Evolutionary conservation across 2,113 vertebrate genomes (phyloP), one percentile per base, ranked within the genome.

Genomic region (Leptocoma aspasia): DNA sequence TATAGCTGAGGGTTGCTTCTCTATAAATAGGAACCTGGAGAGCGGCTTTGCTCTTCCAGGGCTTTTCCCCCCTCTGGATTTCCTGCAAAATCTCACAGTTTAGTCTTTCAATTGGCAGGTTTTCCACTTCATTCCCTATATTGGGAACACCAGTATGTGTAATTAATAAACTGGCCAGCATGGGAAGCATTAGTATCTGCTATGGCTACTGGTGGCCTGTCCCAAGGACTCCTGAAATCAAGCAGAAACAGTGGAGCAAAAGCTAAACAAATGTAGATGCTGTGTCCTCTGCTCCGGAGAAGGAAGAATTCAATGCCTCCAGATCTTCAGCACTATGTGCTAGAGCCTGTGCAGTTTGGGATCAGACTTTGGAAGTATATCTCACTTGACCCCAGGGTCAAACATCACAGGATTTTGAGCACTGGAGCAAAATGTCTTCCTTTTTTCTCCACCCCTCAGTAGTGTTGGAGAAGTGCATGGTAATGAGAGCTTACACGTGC

Each of bases 31-130:
- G 37, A 84, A 64, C 21, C 39, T 3, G 1, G 53, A 82, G 63
- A 82, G 26, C 2, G 8, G 19, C 10, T 89, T 87, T 92, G 37
- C 33, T 86, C 30, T 83, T 86, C 69, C 44, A 49, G 20, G 10
- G 65, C 7, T 81, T 88, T 33, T 2, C 1, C 2, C 1, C 2
- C 7, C 4, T 0, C n/a, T n/a, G 5, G 19, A 53, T 54, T 63
- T 73, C 64, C 64, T 44, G 30, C 11, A 52, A 80, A 90, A 59
- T 44, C 8, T 10, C 27, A 50, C 27, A 11, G 13, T 73, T 90
- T 30, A 53, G 39, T 72, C 20, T 42, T 82, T 79, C 57, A 86
- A 6, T 23, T 45, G 61, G 8, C 7, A 8, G 1, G 18, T 94
- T 52, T 52, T 79, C 65, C 60, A 27, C 53, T 78, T 75, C 20